Evolutionary conservation across 2,113 vertebrate species (phyloP), one percentile per base, ranked within the genome.

Genomic region (Butorides virescens): DNA sequence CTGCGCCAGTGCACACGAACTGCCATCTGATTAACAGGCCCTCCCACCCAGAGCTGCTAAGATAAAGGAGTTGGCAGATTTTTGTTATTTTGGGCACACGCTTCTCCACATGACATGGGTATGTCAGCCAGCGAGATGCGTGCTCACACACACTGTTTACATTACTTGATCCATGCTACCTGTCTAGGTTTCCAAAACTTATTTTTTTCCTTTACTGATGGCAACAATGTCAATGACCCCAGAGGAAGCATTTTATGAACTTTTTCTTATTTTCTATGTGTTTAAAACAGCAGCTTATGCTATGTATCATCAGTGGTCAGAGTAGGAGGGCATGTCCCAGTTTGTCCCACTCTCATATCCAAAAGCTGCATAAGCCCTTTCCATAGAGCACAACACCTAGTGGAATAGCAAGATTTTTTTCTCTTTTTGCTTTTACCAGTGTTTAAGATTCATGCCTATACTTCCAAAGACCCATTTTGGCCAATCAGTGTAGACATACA

Each of bases 61-160:
- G 25, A 91, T 58, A 75, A 93, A 94, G 82, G 49, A 47, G 17
- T 50, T 89, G 70, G 70, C 61, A 91, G 65, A 53, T 77, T 88
- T 94, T 84, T 96, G 79, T 91, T 92, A 81, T 94, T 89, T 92
- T 89, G 52, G 73, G 83, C 79, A 92, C 1, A 3, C 13, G 26
- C 8, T 83, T 53, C 63, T 59, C 25, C 92, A 84, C 52, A 19
- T 89, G 75, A 89, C 68, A 49, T 1, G 30, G 32, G 8, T 47
- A 49, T 15, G 39, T 65, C 73, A 75, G 76, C 63, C 76, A 84
- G 86, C 1, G 0, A 15, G 4, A 52, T 39, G 32, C 55, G 39
- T 30, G 18, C 55, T 80, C 46, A 22, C 56, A 49, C 59, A 50
- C 34, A 4, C 29, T 83, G 65, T 92, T 96, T 89, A 63, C 53